Evolutionary conservation across 1,140 invertebrate genomes (phyloP).

Genomic region (Drosophila tropicalis): DNA sequence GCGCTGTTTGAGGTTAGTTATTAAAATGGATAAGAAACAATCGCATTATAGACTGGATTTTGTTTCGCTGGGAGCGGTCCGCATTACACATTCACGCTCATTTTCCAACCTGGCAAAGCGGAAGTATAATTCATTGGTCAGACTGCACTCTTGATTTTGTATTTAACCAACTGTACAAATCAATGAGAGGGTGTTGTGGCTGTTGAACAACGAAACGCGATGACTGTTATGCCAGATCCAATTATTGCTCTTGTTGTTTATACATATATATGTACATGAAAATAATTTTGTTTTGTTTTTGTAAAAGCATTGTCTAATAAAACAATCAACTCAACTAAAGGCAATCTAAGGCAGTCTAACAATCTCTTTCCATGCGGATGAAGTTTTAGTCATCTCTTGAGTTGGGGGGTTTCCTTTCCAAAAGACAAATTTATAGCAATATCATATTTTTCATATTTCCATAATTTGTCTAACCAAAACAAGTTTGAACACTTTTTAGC

Average conservation of each 20-base stretch:
- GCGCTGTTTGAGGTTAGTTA: neutral
- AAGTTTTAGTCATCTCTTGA: slow-evolving; percentile 26
- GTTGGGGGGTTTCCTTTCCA: slow-evolving; percentile 50
- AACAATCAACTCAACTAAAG: neutral
- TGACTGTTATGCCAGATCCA: slow-evolving; percentile 21
- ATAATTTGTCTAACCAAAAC: too few relatives aligned
- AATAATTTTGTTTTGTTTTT: slow-evolving; percentile 5
- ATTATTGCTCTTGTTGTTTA: slow-evolving; percentile 25
- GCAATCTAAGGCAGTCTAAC: slow-evolving; percentile 23
- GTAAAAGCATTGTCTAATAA: slow-evolving; percentile 31
- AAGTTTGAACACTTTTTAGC: too few relatives aligned
- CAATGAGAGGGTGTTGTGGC: slow-evolving; percentile 32
- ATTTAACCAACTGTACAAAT: slow-evolving; percentile 55
- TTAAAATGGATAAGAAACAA: neutral
- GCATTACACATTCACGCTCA: slow-evolving; percentile 50
- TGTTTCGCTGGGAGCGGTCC: slow-evolving; percentile 44
- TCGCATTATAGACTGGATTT: neutral
- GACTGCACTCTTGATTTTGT: slow-evolving; percentile 19
- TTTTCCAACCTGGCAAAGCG: slow-evolving; percentile 21
- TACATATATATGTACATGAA: too few relatives aligned
- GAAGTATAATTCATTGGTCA: slow-evolving; percentile 49
- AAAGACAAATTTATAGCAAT: neutral
- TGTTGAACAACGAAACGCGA: slow-evolving; percentile 17
- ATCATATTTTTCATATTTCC: too few relatives aligned
- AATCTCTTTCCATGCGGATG: slow-evolving; percentile 48